phyloP scores from a whole-genome alignment of 2,797 vertebrate species.

The Crenuchus spilurus region DNA sequence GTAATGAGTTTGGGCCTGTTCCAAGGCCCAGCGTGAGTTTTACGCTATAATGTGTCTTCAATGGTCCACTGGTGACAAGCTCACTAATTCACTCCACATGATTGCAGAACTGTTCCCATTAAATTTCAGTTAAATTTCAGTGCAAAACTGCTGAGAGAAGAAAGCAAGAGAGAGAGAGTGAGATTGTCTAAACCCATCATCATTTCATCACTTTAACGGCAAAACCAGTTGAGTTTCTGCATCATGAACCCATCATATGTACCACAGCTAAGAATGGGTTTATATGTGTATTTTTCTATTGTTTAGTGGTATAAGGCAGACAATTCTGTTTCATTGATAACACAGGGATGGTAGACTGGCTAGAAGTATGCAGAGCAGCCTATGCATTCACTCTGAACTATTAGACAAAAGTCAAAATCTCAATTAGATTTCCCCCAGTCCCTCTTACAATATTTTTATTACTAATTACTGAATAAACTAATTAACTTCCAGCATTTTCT shows the following conservation, averaged over 20 bases:
- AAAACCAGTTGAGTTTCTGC: background rate
- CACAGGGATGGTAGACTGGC: background rate
- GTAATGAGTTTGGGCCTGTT: constrained; percentile 57
- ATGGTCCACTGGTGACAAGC: constrained; percentile 59
- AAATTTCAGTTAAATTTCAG: constrained; percentile 48
- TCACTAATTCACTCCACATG: constrained; percentile 60
- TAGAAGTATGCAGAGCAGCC: background rate
- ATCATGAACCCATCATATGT: background rate
- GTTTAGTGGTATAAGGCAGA: background rate
- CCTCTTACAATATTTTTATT: constrained; percentile 45
- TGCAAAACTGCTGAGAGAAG: constrained; percentile 50
- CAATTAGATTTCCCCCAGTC: constrained; percentile 23
- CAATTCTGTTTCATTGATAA: background rate
- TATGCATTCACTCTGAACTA: constrained; percentile 2
- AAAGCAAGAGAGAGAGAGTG: background rate
- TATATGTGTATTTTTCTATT: background rate
- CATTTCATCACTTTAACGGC: background rate
- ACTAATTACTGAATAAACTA: constrained; percentile 52
- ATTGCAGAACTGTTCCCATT: constrained; percentile 59
- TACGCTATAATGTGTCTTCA: constrained; percentile 62
- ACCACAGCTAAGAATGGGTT: background rate
- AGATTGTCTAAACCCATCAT: background rate
- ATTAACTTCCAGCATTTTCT: constrained; percentile 65
- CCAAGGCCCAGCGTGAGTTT: constrained; percentile 52
- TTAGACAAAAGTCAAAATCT: constrained; percentile 31